Conservation (phyloP, 1,140 invertebrate genomes). For the Caenorhabditis brenneri region DNA sequence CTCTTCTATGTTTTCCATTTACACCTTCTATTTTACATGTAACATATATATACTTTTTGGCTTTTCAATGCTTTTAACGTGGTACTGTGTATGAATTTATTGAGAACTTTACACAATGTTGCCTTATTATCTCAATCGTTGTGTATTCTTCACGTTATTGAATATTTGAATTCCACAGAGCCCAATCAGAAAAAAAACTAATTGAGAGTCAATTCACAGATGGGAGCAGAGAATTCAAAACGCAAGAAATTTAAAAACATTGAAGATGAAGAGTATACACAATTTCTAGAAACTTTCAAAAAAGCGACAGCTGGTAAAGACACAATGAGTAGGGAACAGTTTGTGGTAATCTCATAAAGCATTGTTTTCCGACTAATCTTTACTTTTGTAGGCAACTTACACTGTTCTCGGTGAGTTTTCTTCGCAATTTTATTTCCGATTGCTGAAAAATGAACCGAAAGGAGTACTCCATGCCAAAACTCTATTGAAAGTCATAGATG, state of each 20-base stretch:
- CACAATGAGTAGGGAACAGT: neutral
- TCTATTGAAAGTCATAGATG: neutral
- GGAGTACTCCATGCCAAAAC: neutral
- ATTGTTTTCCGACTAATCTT: neutral
- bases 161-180: too few relatives aligned
- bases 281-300: neutral
- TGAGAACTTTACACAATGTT: neutral
- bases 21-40: neutral
- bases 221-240: slow-evolving; percentile 18
- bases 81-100: neutral
- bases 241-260: slow-evolving; percentile 12
- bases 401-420: neutral
- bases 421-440: neutral
- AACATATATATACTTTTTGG: neutral
- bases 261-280: neutral
- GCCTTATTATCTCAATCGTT: too few relatives aligned
- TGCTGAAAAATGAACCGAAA: neutral
- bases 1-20: neutral
- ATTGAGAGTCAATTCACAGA: neutral
- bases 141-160: too few relatives aligned
- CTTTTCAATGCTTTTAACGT: neutral
- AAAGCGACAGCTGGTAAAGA: neutral
- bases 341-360: neutral
- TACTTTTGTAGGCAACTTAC: neutral
- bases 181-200: too few relatives aligned